These are phyloP conservation scores for Clarias laeviceps DNA, from an alignment of 2,797 vertebrate species.

Conservation along the genomic window DNA sequence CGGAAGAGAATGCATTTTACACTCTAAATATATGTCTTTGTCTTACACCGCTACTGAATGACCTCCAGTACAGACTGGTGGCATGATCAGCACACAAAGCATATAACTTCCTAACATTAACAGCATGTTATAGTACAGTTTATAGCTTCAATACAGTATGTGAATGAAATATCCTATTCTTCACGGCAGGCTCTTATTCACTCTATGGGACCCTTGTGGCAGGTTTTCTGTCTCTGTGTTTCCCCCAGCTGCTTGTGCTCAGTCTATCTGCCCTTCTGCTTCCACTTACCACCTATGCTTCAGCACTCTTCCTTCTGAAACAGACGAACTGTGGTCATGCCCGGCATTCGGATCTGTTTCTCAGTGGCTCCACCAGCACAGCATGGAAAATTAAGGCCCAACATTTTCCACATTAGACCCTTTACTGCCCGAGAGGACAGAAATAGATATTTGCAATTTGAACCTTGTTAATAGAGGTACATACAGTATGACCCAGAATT, in stretches of 20 bases:
- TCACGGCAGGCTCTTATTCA: constrained; percentile 19
- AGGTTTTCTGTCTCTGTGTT: background rate
- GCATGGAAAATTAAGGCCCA: constrained; percentile 71
- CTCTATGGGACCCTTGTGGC: constrained; percentile 1
- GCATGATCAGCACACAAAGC: background rate
- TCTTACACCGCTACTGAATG: background rate
- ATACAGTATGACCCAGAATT: constrained; percentile 42
- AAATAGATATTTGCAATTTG: constrained; percentile 67
- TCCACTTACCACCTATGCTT: constrained; percentile 40
- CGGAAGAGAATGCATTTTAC: background rate
- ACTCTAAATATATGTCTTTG: background rate
- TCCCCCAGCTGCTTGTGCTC: constrained; percentile 11
- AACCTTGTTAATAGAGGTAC: constrained; percentile 39
- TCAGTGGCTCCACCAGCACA: constrained; percentile 58
- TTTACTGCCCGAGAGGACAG: constrained; percentile 63
- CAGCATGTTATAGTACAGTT: background rate
- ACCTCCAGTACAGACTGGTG: background rate
- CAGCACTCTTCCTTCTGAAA: constrained; percentile 3
- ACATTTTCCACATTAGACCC: constrained; percentile 73
- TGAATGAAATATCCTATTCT: constrained; percentile 25
- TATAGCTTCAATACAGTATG: background rate
- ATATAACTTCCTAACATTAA: background rate
- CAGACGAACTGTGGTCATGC: constrained; percentile 17
- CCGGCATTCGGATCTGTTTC: constrained; percentile 52
- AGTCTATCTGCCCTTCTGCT: constrained; percentile 47